Percentiles rank a stretch among this genome's conserved stretches.
Evolutionary conservation across 2,888 invertebrate species (phyloP).

Genomic region (Melanostoma mellinum): DNA sequence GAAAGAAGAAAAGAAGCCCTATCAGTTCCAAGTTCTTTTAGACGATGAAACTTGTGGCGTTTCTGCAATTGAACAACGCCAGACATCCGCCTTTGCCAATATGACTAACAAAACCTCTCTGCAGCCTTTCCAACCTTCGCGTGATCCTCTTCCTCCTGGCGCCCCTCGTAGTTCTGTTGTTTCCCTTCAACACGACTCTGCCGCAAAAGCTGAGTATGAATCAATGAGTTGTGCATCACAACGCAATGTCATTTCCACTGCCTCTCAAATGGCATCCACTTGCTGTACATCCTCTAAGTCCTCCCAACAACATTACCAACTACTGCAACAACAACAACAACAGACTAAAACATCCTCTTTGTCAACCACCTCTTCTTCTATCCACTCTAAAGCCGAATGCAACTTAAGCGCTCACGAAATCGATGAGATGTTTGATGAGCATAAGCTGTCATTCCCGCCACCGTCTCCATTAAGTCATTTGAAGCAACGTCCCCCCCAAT

Average conservation of each 20-base stretch:
- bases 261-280: constrained; percentile 55
- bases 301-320: constrained; percentile 78
- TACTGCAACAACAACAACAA: constrained; percentile 77
- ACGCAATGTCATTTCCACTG: constrained; percentile 75
- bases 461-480: constrained; percentile 80
- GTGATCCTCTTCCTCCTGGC: constrained; percentile 76
- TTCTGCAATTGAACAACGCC: constrained; percentile 60
- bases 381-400: constrained; percentile 58
- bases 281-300: constrained; percentile 77
- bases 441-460: constrained; percentile 80
- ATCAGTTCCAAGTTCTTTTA: constrained; percentile 79
- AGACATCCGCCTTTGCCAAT: constrained; percentile 80
- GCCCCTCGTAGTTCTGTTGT: constrained; percentile 76
- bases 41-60: constrained; percentile 77
- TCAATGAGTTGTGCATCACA: constrained; percentile 78
- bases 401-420: constrained; percentile 74
- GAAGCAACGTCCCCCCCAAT: constrained; percentile 78
- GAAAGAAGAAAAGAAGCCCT: constrained; percentile 77
- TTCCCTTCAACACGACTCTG: constrained; percentile 73
- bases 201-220: constrained; percentile 77
- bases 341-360: constrained; percentile 75
- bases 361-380: constrained; percentile 62
- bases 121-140: constrained; percentile 81
- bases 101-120: constrained; percentile 74
- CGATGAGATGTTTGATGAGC: constrained; percentile 79